These are phyloP conservation scores for Micrastur ruficollis DNA, from an alignment of 2,797 vertebrate genomes.

Conservation along the genomic window DNA sequence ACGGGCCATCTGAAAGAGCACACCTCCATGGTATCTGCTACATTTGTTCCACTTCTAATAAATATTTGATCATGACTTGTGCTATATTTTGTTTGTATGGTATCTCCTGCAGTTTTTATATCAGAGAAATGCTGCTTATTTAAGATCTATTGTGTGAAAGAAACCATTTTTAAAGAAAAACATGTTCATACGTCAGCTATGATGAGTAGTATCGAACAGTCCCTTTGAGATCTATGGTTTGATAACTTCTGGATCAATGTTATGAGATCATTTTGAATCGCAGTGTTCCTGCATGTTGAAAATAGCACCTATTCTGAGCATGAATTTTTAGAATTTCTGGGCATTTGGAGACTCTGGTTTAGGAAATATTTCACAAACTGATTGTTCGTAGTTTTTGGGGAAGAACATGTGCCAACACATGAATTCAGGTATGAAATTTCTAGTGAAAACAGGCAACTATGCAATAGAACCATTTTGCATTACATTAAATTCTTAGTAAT, in stretches of 20 bases:
- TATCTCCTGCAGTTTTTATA: background rate
- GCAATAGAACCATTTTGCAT: background rate
- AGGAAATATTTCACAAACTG: background rate
- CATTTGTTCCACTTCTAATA: background rate
- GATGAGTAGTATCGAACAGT: background rate
- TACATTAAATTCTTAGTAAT: background rate
- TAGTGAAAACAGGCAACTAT: background rate
- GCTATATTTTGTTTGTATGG: background rate
- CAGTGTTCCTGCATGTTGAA: background rate
- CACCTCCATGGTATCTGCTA: background rate
- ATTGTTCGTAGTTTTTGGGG: background rate
- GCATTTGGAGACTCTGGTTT: background rate
- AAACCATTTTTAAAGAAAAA: background rate
- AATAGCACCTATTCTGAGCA: background rate
- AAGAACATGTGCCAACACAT: background rate
- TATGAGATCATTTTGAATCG: background rate
- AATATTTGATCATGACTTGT: conserved; percentile 3
- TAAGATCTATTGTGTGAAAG: background rate
- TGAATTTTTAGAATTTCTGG: background rate
- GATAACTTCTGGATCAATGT: background rate
- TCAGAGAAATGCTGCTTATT: background rate
- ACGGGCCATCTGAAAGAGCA: background rate
- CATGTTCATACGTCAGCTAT: background rate
- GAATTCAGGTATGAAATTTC: background rate
- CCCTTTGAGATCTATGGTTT: background rate